Evolutionary conservation across 2,888 invertebrate species (phyloP).

Genomic region (Laspeyria flexula): DNA sequence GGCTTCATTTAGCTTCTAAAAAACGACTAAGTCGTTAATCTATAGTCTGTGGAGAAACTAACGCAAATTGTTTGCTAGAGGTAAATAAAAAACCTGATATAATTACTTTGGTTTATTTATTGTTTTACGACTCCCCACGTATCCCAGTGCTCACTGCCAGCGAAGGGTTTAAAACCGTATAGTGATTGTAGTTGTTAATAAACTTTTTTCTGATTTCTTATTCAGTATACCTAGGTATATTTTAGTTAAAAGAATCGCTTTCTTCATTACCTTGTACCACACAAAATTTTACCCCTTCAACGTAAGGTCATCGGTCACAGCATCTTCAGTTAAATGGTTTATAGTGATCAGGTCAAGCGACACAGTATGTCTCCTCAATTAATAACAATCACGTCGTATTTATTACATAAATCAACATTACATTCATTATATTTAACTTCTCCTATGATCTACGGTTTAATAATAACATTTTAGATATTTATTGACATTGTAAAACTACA

Average conservation of each 20-base stretch:
- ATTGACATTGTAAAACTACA: neutral
- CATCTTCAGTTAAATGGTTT: constrained; percentile 49
- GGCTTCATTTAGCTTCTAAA: no score
- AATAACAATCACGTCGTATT: constrained; percentile 74
- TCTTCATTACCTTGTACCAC: constrained; percentile 36
- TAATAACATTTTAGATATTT: constrained; percentile 2
- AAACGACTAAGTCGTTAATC: no score
- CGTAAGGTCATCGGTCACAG: constrained; percentile 50
- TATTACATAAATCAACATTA: constrained; percentile 70
- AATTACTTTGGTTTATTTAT: no score
- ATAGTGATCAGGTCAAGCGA: constrained; percentile 33
- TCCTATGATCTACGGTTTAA: constrained; percentile 19
- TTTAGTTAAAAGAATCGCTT: neutral
- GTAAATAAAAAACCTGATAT: no score
- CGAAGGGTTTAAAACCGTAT: no score
- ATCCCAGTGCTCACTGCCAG: no score
- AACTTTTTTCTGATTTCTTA: no score
- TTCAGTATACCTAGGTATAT: neutral
- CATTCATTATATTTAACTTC: constrained; percentile 39
- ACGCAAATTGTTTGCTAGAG: no score
- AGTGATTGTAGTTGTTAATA: no score
- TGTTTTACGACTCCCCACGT: no score
- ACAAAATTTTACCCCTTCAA: constrained; percentile 46
- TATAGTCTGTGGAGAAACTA: no score
- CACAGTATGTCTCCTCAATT: constrained; percentile 55